Conservation (phyloP, 2,797 vertebrate species). For the Denticeps clupeoides region DNA sequence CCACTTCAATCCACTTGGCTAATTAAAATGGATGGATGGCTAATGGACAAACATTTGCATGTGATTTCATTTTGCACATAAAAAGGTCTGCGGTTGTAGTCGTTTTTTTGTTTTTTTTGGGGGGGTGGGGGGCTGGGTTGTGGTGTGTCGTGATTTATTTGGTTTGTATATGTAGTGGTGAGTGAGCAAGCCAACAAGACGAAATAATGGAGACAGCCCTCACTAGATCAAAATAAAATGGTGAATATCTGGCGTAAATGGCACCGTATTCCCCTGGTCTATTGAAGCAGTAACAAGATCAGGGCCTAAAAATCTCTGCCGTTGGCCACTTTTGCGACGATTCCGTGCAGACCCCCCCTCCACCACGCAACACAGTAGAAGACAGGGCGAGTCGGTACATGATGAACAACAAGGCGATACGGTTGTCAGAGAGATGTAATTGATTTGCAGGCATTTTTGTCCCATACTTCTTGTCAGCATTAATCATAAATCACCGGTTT, state of each 20-base stretch:
- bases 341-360: too few species aligned
- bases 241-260: not conserved
- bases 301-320: not conserved
- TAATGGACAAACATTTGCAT: constrained; percentile 66
- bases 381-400: constrained; percentile 17
- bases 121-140: constrained; percentile 39
- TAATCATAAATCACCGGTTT: constrained; percentile 75
- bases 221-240: not conserved
- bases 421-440: constrained; percentile 60
- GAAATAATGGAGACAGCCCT: not conserved
- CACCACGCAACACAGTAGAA: too few species aligned
- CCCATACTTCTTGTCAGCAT: constrained; percentile 67
- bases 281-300: not conserved
- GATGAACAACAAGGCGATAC: constrained; percentile 56
- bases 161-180: constrained; percentile 20
- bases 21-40: constrained; percentile 65
- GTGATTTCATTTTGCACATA: constrained; percentile 64
- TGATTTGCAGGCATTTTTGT: constrained; percentile 66
- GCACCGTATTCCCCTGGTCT: not conserved
- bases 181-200: not conserved
- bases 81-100: constrained; percentile 57
- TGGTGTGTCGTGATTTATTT: constrained; percentile 35
- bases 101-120: constrained; percentile 51
- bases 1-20: constrained; percentile 64
- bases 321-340: not conserved